These are phyloP conservation scores for Tortrix viridana DNA, from an alignment of 2,888 invertebrate species.

Conservation along the genomic window DNA sequence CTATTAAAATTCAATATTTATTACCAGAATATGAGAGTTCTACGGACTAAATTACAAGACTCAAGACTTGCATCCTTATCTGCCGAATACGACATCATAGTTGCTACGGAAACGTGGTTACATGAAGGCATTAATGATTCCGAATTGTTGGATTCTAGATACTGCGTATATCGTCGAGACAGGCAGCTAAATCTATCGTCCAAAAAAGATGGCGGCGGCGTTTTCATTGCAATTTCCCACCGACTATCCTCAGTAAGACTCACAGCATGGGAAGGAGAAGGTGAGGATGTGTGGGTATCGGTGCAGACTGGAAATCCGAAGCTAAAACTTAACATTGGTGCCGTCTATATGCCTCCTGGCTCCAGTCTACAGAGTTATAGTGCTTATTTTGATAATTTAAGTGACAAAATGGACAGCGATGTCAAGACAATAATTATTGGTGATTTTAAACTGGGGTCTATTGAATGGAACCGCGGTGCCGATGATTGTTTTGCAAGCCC, in stretches of 20 bases:
- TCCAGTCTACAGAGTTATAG: background rate
- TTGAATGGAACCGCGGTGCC: background rate
- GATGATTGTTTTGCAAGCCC: background rate
- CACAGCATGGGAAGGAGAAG: background rate
- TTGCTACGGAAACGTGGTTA: constrained; percentile 2
- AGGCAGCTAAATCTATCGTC: background rate
- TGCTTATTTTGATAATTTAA: constrained; percentile 1
- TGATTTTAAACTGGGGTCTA: background rate
- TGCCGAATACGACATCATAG: background rate
- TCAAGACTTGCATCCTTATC: background rate
- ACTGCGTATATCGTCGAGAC: background rate
- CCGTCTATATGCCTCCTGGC: background rate
- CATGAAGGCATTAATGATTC: background rate
- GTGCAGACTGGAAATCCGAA: background rate
- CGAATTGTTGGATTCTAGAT: background rate
- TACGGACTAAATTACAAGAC: background rate
- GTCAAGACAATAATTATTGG: background rate
- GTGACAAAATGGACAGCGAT: background rate
- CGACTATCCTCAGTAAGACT: background rate
- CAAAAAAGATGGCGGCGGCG: background rate
- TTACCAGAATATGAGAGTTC: constrained; percentile 2
- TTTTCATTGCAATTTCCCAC: background rate
- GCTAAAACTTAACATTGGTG: background rate
- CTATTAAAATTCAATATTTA: background rate
- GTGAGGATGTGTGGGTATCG: background rate